Evolutionary conservation across 2,888 invertebrate species (phyloP), one percentile per base, ranked within the genome.

Genomic region (Drosophila demipolita): DNA sequence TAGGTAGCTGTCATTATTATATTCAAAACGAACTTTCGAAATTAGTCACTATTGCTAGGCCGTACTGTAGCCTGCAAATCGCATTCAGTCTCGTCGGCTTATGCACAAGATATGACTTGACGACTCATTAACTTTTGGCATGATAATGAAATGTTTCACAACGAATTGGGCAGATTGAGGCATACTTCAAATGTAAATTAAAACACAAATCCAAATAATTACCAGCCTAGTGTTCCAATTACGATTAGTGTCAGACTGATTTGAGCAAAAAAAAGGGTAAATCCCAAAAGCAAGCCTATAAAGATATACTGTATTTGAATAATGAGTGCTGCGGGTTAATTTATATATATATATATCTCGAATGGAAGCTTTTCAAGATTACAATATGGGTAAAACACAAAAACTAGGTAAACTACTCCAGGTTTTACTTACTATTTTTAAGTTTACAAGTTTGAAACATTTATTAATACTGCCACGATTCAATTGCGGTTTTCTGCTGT

Each of bases 141-240:
- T 26, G 69, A 68, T 70, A 68, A 61, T 29, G 20, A 42, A 48
- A 52, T 23, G n/a, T 45, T 26, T 35, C 20, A 9, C 38, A 35
- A 55, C 36, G 26, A 50, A 54, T 76, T 57, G 50, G 45, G 5
- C 45, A 23, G 45, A 67, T 61, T 35, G 53, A 64, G 53, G 68
- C 59, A 33, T 26, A 52, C 45, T 62, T 9, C 5, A 70, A 35
- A 66, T 75, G 77, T 33, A 60, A 67, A 75, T 67, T 40, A 53
- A 73, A 72, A 50, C 38, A 57, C 35, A 42, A 33, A 70, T 36
- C 48, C 42, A 69, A 61, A 62, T 42, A 70, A 60, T 50, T 55
- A 50, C 45, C 62, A 54, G 48, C 15, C 23, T 49, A 55, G 26
- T 61, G 70, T 48, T 66, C 33, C 29, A 78, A 42, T 70, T 77